Evolutionary conservation across 2,797 vertebrate species (phyloP), one percentile per base, ranked within the genome.

Genomic region (Anableps anableps): DNA sequence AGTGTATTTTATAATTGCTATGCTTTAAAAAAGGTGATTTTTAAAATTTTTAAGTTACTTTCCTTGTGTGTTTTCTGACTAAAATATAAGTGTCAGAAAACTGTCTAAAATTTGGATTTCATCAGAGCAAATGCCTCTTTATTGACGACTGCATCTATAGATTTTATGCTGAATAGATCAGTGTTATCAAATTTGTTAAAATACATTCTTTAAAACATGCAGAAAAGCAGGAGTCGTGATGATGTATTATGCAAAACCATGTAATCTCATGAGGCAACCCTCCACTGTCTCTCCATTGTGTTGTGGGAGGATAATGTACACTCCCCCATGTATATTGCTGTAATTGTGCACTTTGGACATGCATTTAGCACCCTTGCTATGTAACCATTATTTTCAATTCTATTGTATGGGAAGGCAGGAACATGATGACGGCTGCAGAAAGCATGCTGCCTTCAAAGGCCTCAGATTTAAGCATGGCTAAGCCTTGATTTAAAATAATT

Each of bases 401-500:
- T 86, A 91, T 90, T 92, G 89, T 91, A 4, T 53, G 13, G 77
- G 77, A 87, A 79, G 91, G 92, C 74, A 87, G 83, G 84, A 76
- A 80, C 82, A 80, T 84, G 84, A 88, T 85, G 53, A 87, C 68
- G 62, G 81, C 80, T 85, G 70, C 83, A 76, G 87, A 89, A 82
- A 85, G 83, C 78, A 78, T 8, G 14, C 73, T 77, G 80, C 71
- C 74, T 72, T 72, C 78, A 72, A 74, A 72, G 79, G 76, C 75
- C 80, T 76, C 74, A 75, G 76, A 88, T 86, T 89, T 48, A 87
- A 89, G 89, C 62, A 72, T 10, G 19, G 77, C 86, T 86, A 93
- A 88, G 89, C 88, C 74, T 89, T 94, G 66, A 91, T 93, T 91
- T 91, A 0, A 89, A 88, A 91, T 91, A 92, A 94, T 93, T 90